phyloP scores from a whole-genome alignment of 2,888 invertebrate genomes.

The Perizoma flavofasciatum region DNA sequence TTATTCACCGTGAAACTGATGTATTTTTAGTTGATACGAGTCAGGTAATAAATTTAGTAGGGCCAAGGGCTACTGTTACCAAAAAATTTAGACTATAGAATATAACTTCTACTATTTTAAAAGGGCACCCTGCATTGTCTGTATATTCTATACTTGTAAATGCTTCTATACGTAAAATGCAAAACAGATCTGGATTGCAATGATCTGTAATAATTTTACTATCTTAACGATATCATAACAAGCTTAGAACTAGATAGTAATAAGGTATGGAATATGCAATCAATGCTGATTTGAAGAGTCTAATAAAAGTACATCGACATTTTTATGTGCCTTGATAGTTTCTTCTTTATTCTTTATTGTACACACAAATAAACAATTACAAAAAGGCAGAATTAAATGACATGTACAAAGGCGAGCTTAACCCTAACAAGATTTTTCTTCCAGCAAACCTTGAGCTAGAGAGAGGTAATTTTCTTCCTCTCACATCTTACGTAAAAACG shows the following conservation, averaged over 20 bases:
- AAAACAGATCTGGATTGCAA: neutral
- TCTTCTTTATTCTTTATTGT: no score
- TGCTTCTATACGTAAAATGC: no score
- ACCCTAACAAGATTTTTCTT: no score
- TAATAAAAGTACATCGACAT: no score
- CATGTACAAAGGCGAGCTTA: no score
- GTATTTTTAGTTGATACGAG: constrained; percentile 79
- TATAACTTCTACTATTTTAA: constrained; percentile 6
- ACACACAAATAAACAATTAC: no score
- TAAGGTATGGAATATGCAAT: constrained; percentile 8
- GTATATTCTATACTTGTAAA: no score
- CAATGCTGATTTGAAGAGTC: neutral
- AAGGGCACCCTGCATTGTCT: neutral
- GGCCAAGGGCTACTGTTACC: constrained; percentile 68
- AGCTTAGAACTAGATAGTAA: constrained; percentile 4
- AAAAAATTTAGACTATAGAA: constrained; percentile 35
- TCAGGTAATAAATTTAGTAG: constrained; percentile 71
- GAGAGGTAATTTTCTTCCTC: no score
- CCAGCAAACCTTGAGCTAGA: no score
- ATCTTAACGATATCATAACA: constrained; percentile 12
- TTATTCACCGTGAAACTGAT: constrained; percentile 74
- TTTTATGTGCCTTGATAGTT: no score
- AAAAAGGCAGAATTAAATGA: no score
- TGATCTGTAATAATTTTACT: constrained; percentile 5
- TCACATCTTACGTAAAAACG: no score